These are phyloP conservation scores for Protobothrops flavoviridis DNA, from an alignment of 2,113 vertebrate species.

Conservation along the genomic window DNA sequence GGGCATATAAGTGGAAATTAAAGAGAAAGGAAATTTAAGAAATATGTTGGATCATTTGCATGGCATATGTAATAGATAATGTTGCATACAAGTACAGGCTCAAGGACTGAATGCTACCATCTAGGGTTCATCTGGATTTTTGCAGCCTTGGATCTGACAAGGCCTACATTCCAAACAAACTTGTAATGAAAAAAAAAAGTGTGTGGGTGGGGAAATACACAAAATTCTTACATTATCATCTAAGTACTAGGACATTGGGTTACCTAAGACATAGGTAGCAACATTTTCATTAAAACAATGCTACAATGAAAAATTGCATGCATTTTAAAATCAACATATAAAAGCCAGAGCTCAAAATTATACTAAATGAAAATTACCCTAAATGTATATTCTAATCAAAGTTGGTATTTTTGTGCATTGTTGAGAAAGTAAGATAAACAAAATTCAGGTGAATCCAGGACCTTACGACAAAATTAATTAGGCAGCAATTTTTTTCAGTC, in stretches of 20 bases:
- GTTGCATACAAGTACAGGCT: neutral
- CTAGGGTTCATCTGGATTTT: neutral
- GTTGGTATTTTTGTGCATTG: slow-evolving; percentile 40
- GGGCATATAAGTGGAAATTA: neutral
- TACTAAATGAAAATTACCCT: slow-evolving; percentile 24
- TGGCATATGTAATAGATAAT: neutral
- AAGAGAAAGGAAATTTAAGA: neutral
- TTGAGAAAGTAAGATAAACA: slow-evolving; percentile 54
- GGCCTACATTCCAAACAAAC: neutral
- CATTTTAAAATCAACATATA: neutral
- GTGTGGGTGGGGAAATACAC: no score
- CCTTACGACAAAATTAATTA: slow-evolving; percentile 44
- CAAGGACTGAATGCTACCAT: neutral
- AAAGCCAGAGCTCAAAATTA: slow-evolving; percentile 30
- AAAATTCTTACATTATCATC: neutral
- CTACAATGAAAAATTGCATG: neutral
- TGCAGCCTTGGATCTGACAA: neutral
- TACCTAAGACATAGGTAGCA: neutral
- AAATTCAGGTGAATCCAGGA: slow-evolving; percentile 54
- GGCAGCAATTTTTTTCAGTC: slow-evolving; percentile 35
- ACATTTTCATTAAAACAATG: neutral
- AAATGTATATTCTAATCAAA: slow-evolving; percentile 46
- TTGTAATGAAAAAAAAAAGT: neutral
- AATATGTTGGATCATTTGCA: neutral
- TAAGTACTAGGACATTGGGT: neutral